phyloP scores from a whole-genome alignment of 2,888 invertebrate species.

The Scaptomyza caliginosa region DNA sequence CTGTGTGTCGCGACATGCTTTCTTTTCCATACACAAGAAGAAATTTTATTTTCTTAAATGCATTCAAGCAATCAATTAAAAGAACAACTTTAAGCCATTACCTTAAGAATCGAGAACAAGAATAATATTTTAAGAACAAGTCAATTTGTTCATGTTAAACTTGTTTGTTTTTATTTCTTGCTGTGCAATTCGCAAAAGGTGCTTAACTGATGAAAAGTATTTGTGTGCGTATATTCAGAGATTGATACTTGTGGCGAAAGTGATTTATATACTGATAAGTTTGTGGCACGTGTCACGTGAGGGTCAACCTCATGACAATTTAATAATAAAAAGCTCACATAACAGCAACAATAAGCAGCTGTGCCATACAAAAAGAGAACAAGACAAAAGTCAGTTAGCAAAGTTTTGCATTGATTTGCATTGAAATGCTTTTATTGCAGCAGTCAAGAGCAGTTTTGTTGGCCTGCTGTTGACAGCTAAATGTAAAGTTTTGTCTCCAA shows the following conservation, averaged over 20 bases:
- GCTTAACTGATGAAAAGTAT: slow-evolving; percentile 8
- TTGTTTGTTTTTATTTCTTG: not conserved
- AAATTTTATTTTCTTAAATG: not conserved
- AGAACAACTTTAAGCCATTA: no score
- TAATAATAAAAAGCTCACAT: slow-evolving; percentile 73
- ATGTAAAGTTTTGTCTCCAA: slow-evolving; percentile 58
- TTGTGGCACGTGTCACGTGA: slow-evolving; percentile 30
- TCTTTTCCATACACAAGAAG: slow-evolving; percentile 22
- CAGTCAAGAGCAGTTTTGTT: slow-evolving; percentile 36
- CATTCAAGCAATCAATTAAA: not conserved
- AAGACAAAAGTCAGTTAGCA: slow-evolving; percentile 6
- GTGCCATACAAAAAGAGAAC: not conserved
- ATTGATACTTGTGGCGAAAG: slow-evolving; percentile 78
- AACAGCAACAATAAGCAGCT: slow-evolving; percentile 18
- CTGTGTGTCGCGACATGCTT: slow-evolving; percentile 47
- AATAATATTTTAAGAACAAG: no score
- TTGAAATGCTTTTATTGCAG: slow-evolving; percentile 51
- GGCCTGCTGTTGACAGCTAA: slow-evolving; percentile 56
- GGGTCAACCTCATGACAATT: slow-evolving; percentile 71
- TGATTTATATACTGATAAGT: slow-evolving; percentile 68
- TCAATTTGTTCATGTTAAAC: no score
- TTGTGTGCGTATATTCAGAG: slow-evolving; percentile 55
- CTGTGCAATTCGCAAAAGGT: slow-evolving; percentile 11
- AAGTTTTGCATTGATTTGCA: slow-evolving; percentile 58
- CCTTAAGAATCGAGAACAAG: no score